A percentile compares a stretch with the other conserved stretches of the same genome.
phyloP scores from a whole-genome alignment of 2,888 invertebrate species.

The Drosophila pseudotalamancana region DNA sequence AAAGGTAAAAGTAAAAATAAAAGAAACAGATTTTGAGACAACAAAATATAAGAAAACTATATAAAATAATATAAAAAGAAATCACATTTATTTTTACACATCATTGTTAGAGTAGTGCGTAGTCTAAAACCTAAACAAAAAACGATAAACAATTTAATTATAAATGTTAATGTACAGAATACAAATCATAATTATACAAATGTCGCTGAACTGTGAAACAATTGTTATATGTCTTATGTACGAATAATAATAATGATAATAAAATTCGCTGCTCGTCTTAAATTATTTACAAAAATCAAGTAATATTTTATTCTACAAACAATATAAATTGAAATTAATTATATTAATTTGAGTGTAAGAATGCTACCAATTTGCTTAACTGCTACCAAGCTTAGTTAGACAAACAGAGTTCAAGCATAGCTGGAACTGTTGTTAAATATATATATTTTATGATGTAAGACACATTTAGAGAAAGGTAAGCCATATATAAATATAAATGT shows the following conservation, averaged over 20 bases:
- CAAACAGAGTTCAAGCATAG: too few relatives aligned
- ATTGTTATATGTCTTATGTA: constrained; percentile 75
- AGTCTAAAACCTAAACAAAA: constrained; percentile 54
- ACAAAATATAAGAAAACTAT: constrained; percentile 15
- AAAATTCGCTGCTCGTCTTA: constrained; percentile 40
- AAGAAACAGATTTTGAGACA: constrained; percentile 17
- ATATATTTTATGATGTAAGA: too few relatives aligned
- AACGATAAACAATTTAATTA: constrained; percentile 36
- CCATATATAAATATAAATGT: too few relatives aligned
- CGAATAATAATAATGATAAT: constrained; percentile 48
- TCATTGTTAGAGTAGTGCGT: constrained; percentile 76
- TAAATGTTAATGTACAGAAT: constrained; percentile 60
- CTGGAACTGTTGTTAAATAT: too few relatives aligned
- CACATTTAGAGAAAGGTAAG: too few relatives aligned
- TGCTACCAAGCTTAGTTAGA: not conserved
- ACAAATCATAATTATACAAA: constrained; percentile 30
- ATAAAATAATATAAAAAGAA: constrained; percentile 32
- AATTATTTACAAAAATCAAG: constrained; percentile 35
- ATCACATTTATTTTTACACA: constrained; percentile 79
- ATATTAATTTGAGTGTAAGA: constrained; percentile 6
- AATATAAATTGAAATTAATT: constrained; percentile 27
- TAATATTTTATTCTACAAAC: too few relatives aligned
- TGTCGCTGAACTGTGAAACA: constrained; percentile 72
- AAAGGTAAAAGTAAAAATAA: not conserved
- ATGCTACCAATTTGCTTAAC: not conserved